Evolutionary conservation across 2,888 invertebrate genomes (phyloP), one percentile per base, ranked within the genome.

Genomic region (Lobophora halterata): DNA sequence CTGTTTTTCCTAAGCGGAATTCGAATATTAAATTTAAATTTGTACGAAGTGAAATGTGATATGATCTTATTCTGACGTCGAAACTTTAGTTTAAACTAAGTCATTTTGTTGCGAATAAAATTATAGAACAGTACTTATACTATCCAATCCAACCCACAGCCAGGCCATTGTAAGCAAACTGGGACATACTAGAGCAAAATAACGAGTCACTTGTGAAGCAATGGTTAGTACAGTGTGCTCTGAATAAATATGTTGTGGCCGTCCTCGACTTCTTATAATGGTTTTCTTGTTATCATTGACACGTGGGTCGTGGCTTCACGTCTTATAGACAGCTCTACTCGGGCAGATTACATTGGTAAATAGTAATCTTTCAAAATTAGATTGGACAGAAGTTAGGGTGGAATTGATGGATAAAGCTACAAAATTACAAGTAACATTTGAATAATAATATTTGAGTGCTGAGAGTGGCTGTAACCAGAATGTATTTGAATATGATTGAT

Each of bases 131-230:
- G 28, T 41, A 45, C 41, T 51, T 44, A 58, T 54, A 38, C 50
- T 55, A 53, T 52, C 46, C 54, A 36, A 29, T 46, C 48, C 51
- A 58, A 60, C 55, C 55, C 55, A 60, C 57, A 68, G 59, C 50
- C 49, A 56, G 50, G 54, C 48, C 56, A 58, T 55, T 66, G 66
- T 67, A 61, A 65, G 70, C 57, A 65, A 75, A 72, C 65, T 76
- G 55, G 74, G 70, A 55, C 74, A 69, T 61, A 64, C 65, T 72
- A 67, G 55, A 62, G 55, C 55, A 62, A 61, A 61, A 70, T 65
- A 78, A 76, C 71, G 66, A 71, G 59, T 69, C 61, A 70, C 71
- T 77, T 75, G 72, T 77, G 70, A 69, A 61, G 75, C 75, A 76
- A 77, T 68, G 61, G 51, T n/a, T n/a, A n/a, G n/a, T n/a, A n/a